Evolutionary conservation across 1,140 invertebrate genomes (phyloP).

Genomic region (Cydia splendana): DNA sequence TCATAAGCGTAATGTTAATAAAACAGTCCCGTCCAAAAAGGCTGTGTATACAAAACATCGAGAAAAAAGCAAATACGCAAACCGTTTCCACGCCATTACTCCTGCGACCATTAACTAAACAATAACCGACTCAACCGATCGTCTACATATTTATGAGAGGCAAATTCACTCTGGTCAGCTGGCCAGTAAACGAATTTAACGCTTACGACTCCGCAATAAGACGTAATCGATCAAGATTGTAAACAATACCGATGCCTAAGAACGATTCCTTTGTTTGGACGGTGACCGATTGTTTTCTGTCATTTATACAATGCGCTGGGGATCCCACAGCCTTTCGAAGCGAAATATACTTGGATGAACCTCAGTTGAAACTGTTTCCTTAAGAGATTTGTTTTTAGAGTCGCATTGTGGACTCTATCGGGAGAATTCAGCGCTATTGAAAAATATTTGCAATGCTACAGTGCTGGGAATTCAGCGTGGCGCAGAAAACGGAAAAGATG

Average conservation of each 20-base stretch:
- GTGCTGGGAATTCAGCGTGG: neutral
- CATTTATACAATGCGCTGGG: conserved; percentile 30
- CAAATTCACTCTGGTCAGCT: neutral
- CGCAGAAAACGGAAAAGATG: conserved; percentile 12
- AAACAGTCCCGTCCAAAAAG: conserved; percentile 18
- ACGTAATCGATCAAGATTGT: neutral
- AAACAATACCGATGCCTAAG: conserved; percentile 24
- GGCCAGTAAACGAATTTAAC: neutral
- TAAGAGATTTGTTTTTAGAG: conserved; percentile 30
- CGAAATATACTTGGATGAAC: conserved; percentile 14
- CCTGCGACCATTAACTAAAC: conserved; percentile 46
- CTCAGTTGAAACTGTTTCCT: conserved; percentile 18
- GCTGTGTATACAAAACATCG: conserved; percentile 24
- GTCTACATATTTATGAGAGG: conserved; percentile 47
- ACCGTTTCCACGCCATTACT: conserved; percentile 40
- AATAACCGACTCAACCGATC: conserved; percentile 39
- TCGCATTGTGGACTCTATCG: conserved; percentile 21
- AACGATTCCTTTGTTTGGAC: conserved; percentile 29
- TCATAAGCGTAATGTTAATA: conserved; percentile 31
- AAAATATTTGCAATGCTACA: conserved; percentile 23
- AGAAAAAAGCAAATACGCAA: conserved; percentile 37
- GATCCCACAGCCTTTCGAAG: conserved; percentile 1
- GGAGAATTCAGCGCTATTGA: conserved; percentile 25
- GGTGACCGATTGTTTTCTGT: conserved; percentile 32
- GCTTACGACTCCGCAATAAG: conserved; percentile 17